These are phyloP conservation scores for Elgaria multicarinata DNA, from an alignment of 2,113 vertebrate genomes.

Conservation along the genomic window DNA sequence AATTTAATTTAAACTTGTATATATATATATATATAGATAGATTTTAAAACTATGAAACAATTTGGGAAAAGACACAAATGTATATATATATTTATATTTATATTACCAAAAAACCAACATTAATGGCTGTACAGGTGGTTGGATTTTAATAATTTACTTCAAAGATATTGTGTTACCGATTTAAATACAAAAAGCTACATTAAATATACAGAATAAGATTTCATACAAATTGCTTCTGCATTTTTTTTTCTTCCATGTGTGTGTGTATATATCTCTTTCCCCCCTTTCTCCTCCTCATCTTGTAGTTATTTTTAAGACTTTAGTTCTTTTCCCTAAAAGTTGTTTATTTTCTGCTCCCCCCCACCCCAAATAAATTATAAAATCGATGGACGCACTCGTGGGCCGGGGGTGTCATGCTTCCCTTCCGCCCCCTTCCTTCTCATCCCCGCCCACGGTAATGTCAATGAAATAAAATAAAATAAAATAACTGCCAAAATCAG, in stretches of 20 bases:
- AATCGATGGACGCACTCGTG: constrained; percentile 83
- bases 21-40: constrained; percentile 66
- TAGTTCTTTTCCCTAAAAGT: constrained; percentile 73
- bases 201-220: constrained; percentile 99
- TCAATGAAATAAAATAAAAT: too few species aligned
- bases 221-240: constrained; percentile 89
- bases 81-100: constrained; percentile 89
- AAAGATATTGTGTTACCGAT: constrained; percentile 99
- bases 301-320: constrained; percentile 85
- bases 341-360: constrained; percentile 66
- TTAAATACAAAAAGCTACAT: constrained; percentile 99
- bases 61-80: constrained; percentile 82
- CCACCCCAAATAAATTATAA: constrained; percentile 87
- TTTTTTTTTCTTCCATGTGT: constrained; percentile 41
- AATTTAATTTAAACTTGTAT: constrained; percentile 84
- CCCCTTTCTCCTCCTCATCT: background rate
- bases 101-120: constrained; percentile 77
- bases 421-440: background rate
- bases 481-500: constrained; percentile 78
- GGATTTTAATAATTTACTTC: constrained; percentile 99
- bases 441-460: background rate
- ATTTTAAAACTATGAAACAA: constrained; percentile 84
- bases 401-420: constrained; percentile 49
- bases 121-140: constrained; percentile 92
- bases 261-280: constrained; percentile 53